A percentile compares a stretch with the other conserved stretches of the same genome.
Conservation (phyloP, 1,140 invertebrate species). For the Drosophila mayri region DNA sequence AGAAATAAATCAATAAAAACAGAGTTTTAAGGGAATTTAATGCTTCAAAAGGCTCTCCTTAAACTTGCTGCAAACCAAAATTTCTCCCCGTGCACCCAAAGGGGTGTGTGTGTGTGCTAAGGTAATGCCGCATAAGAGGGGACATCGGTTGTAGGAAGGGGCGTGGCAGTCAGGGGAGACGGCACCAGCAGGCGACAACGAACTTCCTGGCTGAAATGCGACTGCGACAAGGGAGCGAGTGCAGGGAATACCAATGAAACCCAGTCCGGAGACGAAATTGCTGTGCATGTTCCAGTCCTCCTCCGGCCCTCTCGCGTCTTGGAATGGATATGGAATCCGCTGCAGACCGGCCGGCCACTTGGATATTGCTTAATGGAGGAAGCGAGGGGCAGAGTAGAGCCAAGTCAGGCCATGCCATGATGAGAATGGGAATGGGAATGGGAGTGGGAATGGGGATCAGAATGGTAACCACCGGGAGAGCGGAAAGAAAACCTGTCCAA, state of each 20-base stretch:
- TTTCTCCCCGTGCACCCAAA: constrained; percentile 19
- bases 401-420: constrained; percentile 3
- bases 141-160: constrained; percentile 12
- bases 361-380: constrained; percentile 44
- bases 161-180: constrained; percentile 29
- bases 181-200: constrained; percentile 36
- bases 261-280: constrained; percentile 72
- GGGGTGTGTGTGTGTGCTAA: constrained; percentile 12
- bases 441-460: constrained; percentile 33
- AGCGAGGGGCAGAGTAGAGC: constrained; percentile 7
- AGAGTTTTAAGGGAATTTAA: neutral
- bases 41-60: neutral
- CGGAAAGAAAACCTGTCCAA: constrained; percentile 56
- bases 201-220: constrained; percentile 47
- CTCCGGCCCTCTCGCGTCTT: neutral
- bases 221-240: constrained; percentile 21
- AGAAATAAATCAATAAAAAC: constrained; percentile 13
- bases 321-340: constrained; percentile 33
- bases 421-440: constrained; percentile 23
- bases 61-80: neutral
- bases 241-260: constrained; percentile 47
- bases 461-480: constrained; percentile 23
- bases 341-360: constrained; percentile 60
- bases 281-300: constrained; percentile 62
- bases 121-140: constrained; percentile 25